Evolutionary conservation across 2,888 invertebrate genomes (phyloP).

Genomic region (Hylaea fasciaria): DNA sequence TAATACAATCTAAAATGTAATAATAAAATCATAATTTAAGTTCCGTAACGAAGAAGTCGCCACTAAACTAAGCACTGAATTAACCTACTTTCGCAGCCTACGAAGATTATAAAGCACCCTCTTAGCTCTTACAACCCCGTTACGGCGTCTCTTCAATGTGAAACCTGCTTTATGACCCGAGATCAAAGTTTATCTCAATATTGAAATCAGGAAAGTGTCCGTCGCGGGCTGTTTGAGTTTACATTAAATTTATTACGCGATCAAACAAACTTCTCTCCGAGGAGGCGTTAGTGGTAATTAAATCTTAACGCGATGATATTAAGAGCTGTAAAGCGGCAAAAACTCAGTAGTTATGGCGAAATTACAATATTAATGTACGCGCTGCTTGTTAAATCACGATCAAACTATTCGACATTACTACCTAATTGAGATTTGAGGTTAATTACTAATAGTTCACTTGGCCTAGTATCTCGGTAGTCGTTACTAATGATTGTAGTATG

Average conservation of each 20-base stretch:
- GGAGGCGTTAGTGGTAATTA: conserved; percentile 32
- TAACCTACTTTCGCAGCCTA: conserved; percentile 3
- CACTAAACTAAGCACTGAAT: not conserved
- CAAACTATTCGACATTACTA: conserved; percentile 22
- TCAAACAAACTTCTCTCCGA: conserved; percentile 36
- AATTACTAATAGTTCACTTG: conserved; percentile 1
- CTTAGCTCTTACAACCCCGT: not conserved
- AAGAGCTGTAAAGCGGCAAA: conserved; percentile 23
- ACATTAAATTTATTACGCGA: conserved; percentile 42
- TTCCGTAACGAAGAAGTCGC: not conserved
- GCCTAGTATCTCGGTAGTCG: too few relatives aligned
- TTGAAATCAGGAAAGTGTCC: conserved; percentile 39
- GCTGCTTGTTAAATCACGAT: conserved; percentile 10
- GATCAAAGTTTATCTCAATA: conserved; percentile 40
- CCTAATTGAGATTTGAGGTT: conserved; percentile 13
- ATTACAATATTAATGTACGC: conserved; percentile 26
- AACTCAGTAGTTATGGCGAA: conserved; percentile 17
- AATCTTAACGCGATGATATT: conserved; percentile 36
- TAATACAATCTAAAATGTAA: too few relatives aligned
- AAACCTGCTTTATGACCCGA: conserved; percentile 32
- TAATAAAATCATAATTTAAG: too few relatives aligned
- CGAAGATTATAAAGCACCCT: not conserved
- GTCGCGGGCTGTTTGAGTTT: conserved; percentile 35
- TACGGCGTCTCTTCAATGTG: conserved; percentile 17
- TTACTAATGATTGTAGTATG: too few relatives aligned